Conservation (phyloP, 2,888 invertebrate species). For the Operophtera brumata region DNA sequence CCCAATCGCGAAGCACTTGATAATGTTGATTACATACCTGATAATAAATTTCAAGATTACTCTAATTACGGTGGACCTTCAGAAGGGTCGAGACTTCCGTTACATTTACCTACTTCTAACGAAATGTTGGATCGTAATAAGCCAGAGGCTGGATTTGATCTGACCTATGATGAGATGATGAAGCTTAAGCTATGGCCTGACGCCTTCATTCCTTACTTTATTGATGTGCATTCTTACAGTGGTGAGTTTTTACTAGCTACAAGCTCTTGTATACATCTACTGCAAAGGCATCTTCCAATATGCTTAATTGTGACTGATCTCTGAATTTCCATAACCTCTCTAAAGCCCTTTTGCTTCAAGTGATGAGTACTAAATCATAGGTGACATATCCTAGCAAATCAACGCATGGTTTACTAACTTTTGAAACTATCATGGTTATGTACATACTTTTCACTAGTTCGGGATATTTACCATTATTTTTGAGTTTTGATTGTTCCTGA, state of each 20-base stretch:
- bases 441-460: too few relatives aligned
- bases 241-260: slow-evolving; percentile 43
- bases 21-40: neutral
- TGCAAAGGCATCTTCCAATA: neutral
- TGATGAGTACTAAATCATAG: too few relatives aligned
- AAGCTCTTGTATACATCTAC: neutral
- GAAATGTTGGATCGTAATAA: slow-evolving; percentile 3
- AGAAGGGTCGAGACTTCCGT: too few relatives aligned
- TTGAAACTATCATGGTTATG: too few relatives aligned
- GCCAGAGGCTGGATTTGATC: slow-evolving; percentile 45
- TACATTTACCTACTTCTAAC: neutral
- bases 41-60: neutral
- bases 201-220: slow-evolving; percentile 61
- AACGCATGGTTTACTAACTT: too few relatives aligned
- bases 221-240: slow-evolving; percentile 57
- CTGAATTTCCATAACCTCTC: too few relatives aligned
- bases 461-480: too few relatives aligned
- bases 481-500: too few relatives aligned
- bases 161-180: slow-evolving; percentile 33
- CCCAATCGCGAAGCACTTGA: neutral
- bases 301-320: too few relatives aligned
- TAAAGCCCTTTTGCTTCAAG: too few relatives aligned
- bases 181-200: slow-evolving; percentile 63
- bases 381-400: too few relatives aligned
- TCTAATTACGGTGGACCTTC: too few relatives aligned